phyloP scores from a whole-genome alignment of 2,113 vertebrate genomes.

The Pristiophorus japonicus region DNA sequence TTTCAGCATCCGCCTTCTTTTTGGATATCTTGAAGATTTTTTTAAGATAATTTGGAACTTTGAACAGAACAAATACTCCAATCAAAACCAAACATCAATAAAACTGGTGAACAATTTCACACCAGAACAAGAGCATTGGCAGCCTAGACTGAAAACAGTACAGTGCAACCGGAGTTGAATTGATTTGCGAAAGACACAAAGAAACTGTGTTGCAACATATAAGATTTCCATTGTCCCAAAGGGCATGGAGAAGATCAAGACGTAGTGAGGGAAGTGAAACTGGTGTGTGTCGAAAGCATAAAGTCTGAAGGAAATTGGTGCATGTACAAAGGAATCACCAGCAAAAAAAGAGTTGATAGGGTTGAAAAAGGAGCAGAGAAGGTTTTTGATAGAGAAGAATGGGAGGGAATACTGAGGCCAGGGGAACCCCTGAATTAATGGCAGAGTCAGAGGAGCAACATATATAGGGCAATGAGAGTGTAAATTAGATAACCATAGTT shows the following conservation, averaged over 20 bases:
- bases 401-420: not conserved
- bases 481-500: not conserved
- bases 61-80: not conserved
- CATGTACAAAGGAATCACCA: not conserved
- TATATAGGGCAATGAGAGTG: not conserved
- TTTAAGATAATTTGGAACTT: not conserved
- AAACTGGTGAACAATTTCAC: not conserved
- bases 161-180: not conserved
- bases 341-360: not conserved
- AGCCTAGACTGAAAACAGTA: not conserved
- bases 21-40: not conserved
- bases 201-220: not conserved
- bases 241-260: not conserved
- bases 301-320: not conserved
- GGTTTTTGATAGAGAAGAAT: not conserved
- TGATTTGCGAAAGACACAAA: not conserved
- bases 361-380: not conserved
- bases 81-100: not conserved
- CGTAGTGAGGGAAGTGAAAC: not conserved
- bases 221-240: not conserved
- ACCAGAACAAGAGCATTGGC: not conserved
- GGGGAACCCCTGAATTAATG: not conserved
- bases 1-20: not conserved
- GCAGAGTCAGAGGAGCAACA: not conserved
- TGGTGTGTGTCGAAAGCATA: not conserved